Evolutionary conservation across 2,797 vertebrate genomes (phyloP).

Genomic region (Oreochromis grahami): DNA sequence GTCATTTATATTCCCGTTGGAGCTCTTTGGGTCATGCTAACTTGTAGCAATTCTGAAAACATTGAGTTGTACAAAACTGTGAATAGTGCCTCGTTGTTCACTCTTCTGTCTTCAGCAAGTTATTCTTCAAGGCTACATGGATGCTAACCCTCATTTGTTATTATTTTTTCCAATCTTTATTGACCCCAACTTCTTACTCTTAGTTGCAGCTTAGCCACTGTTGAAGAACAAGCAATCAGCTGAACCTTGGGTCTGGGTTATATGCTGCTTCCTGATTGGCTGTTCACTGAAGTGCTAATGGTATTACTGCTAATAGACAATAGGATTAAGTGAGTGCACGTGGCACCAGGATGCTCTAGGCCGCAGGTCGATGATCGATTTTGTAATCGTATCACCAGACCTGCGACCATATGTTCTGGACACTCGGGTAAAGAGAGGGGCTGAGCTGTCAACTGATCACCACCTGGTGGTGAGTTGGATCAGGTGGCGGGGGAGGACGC

Average conservation of each 20-base stretch:
- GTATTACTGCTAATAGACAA: not conserved
- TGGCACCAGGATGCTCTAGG: no score
- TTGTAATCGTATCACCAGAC: no score
- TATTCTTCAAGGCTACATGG: not conserved
- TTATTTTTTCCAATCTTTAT: not conserved
- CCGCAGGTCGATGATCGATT: no score
- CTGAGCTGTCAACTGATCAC: no score
- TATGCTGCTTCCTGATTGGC: not conserved
- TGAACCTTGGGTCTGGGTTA: not conserved
- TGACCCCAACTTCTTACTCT: not conserved
- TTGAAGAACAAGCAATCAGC: not conserved
- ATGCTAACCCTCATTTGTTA: not conserved
- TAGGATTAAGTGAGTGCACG: not conserved
- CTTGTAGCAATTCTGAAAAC: not conserved
- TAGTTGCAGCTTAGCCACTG: not conserved
- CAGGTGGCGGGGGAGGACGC: no score
- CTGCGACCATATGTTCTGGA: no score
- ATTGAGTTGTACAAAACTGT: not conserved
- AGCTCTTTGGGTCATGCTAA: not conserved
- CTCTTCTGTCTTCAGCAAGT: not conserved
- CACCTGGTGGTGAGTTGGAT: no score
- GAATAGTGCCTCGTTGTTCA: not conserved
- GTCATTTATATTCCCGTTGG: not conserved
- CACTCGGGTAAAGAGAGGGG: no score
- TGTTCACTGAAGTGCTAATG: not conserved